Base-by-base conservation (phyloP, 2,797 vertebrate species). In the Esox lucius region DNA sequence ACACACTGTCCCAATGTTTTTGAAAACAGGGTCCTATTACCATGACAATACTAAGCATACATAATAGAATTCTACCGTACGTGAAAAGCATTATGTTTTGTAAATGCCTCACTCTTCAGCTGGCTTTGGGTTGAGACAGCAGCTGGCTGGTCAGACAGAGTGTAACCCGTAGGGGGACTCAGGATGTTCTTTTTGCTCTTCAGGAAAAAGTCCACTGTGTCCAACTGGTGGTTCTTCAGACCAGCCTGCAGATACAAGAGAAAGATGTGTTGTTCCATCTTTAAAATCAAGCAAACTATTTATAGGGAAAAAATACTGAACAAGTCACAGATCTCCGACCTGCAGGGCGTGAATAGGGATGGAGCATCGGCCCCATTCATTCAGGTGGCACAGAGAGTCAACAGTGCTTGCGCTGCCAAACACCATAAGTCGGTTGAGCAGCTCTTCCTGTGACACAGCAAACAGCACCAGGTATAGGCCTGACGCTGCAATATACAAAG, bases 171-270 rank as follows among this genome's bases (percentile, higher is more conserved):
- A 1, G 86, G 70, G 3, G 92, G 81, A 68, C 28, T 91, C 79
- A 97, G 91, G 70, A 97, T 77, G 65, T 95, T 96, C 83, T 97
- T 96, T 88, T 98, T 98, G 88, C 97, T 99, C 87, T 99, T 99
- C 76, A 99, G 84, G 85, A 96, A 99, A 70, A 99, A 96, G 69
- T 98, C 95, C 11, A 98, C 97, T 0, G 95, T 99, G 80, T 99
- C 98, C 78, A 99, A 92, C 56, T 99, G 98, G 61, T 90, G 96
- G 86, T 99, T 98, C 85, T 97, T 96, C 89, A 99, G 90, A 12
- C 97, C 98, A 3, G 97, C 95, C 98, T 99, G 65, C 56, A 78
- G 75, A 68, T 15, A 70, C 53, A 80, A 53, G 17, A 16, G 35
- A 13, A 16, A 46, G 15, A 35, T 17, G 11, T 22, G 59, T 46